Percentiles rank a stretch among this genome's conserved stretches.
Evolutionary conservation across 30 jellyfish, hydroid and myxozoan species (phyloP).

Genomic region (Turritopsis rubra): DNA sequence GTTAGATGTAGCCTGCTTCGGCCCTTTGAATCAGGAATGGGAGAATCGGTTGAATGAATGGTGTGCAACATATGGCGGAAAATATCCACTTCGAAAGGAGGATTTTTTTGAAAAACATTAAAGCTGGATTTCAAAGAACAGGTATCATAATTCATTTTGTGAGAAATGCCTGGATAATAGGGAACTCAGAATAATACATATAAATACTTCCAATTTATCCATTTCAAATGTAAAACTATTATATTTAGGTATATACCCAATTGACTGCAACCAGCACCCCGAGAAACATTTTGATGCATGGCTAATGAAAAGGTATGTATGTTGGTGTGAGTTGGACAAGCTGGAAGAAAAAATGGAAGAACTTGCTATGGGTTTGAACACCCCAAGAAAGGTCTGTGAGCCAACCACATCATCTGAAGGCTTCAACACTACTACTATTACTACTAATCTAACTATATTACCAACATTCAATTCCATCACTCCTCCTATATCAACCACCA

Average conservation of each 20-base stretch:
- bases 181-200: background rate
- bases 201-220: background rate
- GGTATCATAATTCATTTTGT: background rate
- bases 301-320: constrained; percentile 6
- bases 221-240: background rate
- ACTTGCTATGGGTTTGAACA: constrained; percentile 7
- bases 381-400: constrained; percentile 17
- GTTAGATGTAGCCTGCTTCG: constrained; percentile 39
- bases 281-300: constrained; percentile 19
- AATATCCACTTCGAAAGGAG: constrained; percentile 8
- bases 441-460: background rate
- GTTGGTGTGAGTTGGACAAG: constrained; percentile 31
- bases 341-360: constrained; percentile 31
- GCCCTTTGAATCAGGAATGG: constrained; percentile 37
- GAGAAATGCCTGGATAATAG: no score
- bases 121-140: constrained; percentile 27
- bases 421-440: no score
- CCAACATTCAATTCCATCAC: background rate
- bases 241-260: constrained; percentile 23
- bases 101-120: constrained; percentile 18
- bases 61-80: constrained; percentile 9
- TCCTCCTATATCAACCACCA: background rate
- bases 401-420: background rate
- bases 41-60: constrained; percentile 13
- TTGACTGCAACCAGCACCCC: constrained; percentile 31